Evolutionary conservation across 2,797 vertebrate genomes (phyloP), one percentile per base, ranked within the genome.

Genomic region (Aeoliscus strigatus): DNA sequence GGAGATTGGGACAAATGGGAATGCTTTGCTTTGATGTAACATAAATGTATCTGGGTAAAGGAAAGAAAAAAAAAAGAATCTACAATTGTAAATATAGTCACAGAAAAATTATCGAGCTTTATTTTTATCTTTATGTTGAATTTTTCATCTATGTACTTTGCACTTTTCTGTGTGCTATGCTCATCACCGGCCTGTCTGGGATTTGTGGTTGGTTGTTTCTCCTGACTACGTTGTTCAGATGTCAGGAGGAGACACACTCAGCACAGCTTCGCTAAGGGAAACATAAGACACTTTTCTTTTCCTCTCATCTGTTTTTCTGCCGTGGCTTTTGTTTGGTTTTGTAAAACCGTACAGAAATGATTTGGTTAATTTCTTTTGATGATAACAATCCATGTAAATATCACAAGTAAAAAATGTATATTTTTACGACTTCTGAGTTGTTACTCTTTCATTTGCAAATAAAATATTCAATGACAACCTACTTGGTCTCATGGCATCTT

Each of bases 401-500:
- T 88, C 85, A 87, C 86, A 71, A 86, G 80, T 86, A 79, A 84
- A 82, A 88, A 89, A 81, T 89, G 88, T 90, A 89, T 90, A 90
- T 90, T 89, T 90, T 90, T 90, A 89, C 85, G 84, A 88, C 84
- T 84, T 89, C 82, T 89, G 84, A 87, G 83, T 89, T 88, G 87
- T 84, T 86, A 89, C 82, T 86, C 86, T 89, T 89, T 89, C 73
- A 86, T 90, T 90, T 90, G 85, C 87, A 89, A 90, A 89, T 90
- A 89, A 90, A 90, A 85, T 87, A 89, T 82, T 81, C 82, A 87
- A 86, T 80, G 77, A 86, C 74, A 80, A 87, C 79, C 72, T 76
- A 80, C 54, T 30, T 57, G 29, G 36, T 70, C 21, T 70, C 29
- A 14, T 51, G 43, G 21, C 31, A 56, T 64, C 38, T 48, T 77